phyloP scores from a whole-genome alignment of 2,797 vertebrate species.

The Mus spretus region DNA sequence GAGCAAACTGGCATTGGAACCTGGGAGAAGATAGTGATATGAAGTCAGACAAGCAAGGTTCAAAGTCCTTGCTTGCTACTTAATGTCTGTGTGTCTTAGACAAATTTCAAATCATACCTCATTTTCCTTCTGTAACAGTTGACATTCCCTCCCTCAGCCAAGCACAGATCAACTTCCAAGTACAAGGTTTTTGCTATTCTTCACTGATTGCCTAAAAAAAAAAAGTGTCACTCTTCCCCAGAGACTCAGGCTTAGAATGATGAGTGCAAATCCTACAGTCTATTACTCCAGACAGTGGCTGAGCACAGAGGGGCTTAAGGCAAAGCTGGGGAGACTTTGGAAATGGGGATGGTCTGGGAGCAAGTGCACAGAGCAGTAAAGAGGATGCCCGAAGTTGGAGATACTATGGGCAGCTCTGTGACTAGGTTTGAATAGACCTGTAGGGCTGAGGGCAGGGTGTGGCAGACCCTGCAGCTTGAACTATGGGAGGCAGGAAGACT shows the following conservation, averaged over 20 bases:
- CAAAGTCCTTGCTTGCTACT: background rate
- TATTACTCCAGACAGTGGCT: background rate
- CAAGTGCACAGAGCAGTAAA: too few relatives aligned
- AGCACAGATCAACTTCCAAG: background rate
- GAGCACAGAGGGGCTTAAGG: background rate
- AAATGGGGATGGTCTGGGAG: background rate
- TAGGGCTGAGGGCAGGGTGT: background rate
- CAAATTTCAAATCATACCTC: background rate
- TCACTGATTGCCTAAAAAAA: background rate
- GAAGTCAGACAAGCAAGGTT: background rate
- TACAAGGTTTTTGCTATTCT: background rate
- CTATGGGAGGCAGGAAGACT: background rate
- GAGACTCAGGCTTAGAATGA: background rate
- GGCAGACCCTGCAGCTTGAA: fast-evolving
- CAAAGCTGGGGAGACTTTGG: background rate
- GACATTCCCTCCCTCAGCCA: background rate
- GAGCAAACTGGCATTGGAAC: background rate
- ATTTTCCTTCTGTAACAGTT: background rate
- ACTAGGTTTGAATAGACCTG: background rate
- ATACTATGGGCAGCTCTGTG: background rate
- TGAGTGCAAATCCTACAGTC: background rate
- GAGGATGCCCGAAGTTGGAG: background rate
- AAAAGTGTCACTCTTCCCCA: background rate
- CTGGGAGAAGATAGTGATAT: background rate
- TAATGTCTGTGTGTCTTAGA: background rate